A percentile compares a stretch with the other conserved stretches of the same genome.
Evolutionary conservation across 2,113 vertebrate species (phyloP).

Genomic region (Lathamus discolor): DNA sequence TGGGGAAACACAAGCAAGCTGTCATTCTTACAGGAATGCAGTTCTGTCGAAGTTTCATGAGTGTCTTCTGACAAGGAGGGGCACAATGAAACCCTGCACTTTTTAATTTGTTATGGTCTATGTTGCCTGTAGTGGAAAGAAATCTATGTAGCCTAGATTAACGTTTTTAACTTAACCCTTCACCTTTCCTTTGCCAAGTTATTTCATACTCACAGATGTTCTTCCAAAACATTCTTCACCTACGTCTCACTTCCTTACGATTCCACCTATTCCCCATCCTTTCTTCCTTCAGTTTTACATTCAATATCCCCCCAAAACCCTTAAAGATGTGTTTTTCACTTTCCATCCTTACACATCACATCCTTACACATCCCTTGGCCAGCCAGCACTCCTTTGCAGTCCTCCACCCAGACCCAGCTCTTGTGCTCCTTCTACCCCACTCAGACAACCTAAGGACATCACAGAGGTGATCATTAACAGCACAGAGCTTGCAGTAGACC

Average conservation of each 20-base stretch:
- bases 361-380: background rate
- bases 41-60: background rate
- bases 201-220: background rate
- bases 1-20: background rate
- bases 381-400: background rate
- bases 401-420: background rate
- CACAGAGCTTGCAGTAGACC: background rate
- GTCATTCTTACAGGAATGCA: background rate
- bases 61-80: background rate
- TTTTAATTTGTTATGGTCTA: background rate
- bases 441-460: background rate
- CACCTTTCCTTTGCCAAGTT: background rate
- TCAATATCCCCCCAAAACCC: background rate
- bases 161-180: background rate
- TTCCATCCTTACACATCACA: background rate
- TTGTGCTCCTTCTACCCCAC: background rate
- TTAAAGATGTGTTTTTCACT: fast-evolving
- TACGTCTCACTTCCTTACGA: background rate
- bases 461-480: background rate
- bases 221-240: background rate
- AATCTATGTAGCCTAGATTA: background rate
- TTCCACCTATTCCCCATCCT: background rate
- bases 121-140: background rate
- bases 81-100: background rate
- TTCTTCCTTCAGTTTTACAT: background rate